Percentiles rank a stretch among this genome's conserved stretches.
These are phyloP conservation scores for Halictus rubicundus DNA, from an alignment of 1,140 invertebrate genomes.

Conservation along the genomic window DNA sequence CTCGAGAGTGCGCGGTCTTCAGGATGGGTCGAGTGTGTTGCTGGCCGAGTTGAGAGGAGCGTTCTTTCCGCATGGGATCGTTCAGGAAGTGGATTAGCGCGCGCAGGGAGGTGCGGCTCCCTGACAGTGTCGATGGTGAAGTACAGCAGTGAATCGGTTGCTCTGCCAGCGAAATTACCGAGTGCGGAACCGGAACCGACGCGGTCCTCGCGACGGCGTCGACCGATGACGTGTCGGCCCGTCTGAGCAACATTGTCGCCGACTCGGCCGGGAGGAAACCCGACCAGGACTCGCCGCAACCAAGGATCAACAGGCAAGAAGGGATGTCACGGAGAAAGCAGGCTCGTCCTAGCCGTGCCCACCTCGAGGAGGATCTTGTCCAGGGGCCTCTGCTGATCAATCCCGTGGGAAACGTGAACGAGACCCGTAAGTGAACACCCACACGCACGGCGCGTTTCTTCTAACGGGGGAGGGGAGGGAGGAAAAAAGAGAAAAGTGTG, in stretches of 20 bases:
- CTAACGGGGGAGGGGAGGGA: neutral
- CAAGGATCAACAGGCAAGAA: constrained; percentile 50
- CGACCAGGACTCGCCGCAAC: constrained; percentile 8
- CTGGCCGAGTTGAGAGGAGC: constrained; percentile 57
- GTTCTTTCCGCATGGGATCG: constrained; percentile 62
- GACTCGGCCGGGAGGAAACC: neutral
- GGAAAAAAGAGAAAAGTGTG: too few relatives aligned
- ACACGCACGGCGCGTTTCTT: neutral
- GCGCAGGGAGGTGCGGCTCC: constrained; percentile 65
- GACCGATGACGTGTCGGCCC: constrained; percentile 35
- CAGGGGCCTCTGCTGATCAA: constrained; percentile 74
- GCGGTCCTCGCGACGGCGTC: constrained; percentile 31
- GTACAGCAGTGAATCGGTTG: constrained; percentile 31
- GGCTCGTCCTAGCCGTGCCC: constrained; percentile 79
- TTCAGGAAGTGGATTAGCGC: constrained; percentile 62
- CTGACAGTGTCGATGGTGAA: constrained; percentile 57
- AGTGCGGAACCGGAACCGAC: constrained; percentile 29
- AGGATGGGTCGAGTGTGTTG: constrained; percentile 57
- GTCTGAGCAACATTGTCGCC: constrained; percentile 24
- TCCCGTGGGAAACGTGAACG: constrained; percentile 68
- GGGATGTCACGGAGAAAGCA: constrained; percentile 80
- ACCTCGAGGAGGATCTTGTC: constrained; percentile 79
- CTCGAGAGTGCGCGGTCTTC: constrained; percentile 10
- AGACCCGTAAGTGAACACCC: constrained; percentile 73
- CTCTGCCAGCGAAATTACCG: constrained; percentile 10